Evolutionary conservation across 2,113 vertebrate genomes (phyloP), one percentile per base, ranked within the genome.

Genomic region (Mixornis gularis): DNA sequence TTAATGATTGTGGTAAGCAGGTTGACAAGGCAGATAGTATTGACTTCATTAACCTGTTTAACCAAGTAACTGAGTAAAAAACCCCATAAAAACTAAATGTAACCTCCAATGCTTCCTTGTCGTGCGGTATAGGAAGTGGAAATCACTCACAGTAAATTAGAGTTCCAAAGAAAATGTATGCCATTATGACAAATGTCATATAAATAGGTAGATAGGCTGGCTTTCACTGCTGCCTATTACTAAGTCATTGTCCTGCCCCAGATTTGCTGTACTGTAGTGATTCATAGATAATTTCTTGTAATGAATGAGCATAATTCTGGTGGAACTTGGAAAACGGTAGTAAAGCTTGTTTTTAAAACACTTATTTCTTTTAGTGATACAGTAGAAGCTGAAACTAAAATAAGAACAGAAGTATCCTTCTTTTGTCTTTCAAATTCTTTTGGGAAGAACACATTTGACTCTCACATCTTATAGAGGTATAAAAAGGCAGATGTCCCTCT

Each of bases 1-100:
- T 95, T 94, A 95, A 95, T 85, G 66, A 91, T 46, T 10, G 27
- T 34, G 40, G 62, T 74, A 81, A 86, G 43, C 74, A 65, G 34
- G 55, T 46, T 89, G 90, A 53, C 81, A 85, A 60, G 55, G 38
- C 63, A 89, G 87, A 82, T 65, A 91, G 21, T 58, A 82, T 55
- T 82, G 85, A 87, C 74, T 89, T 63, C 43, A 66, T 92, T 72
- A 92, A 82, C 32, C 26, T 73, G 71, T 79, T 85, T 89, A 65
- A 41, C 51, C 77, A 69, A 55, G 29, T 51, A 91, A 63, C 29
- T 27, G 16, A 13, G 14, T 65, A 89, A 68, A 63, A 32, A 69
- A 24, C 0, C 0, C 4, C 34, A 72, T 82, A 30, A 60, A 77
- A 89, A 89, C 51, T 32, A 89, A 87, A 53, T 27, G 30, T 81